These are phyloP conservation scores for Molorchus minor DNA, from an alignment of 2,888 invertebrate genomes.

Conservation along the genomic window DNA sequence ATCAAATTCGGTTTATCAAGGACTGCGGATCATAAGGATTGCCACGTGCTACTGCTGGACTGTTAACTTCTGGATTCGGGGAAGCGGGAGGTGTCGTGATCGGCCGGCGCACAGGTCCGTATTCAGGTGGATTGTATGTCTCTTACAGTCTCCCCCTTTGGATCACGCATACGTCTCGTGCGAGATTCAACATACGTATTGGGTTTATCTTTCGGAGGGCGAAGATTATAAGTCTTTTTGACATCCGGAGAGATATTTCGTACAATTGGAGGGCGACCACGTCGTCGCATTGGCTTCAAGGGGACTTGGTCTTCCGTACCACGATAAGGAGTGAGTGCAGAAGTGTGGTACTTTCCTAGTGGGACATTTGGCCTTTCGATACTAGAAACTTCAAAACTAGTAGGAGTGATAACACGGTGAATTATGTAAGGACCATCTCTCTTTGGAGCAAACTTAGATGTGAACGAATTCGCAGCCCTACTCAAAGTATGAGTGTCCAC, in stretches of 20 bases:
- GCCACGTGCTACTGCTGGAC: too few species aligned
- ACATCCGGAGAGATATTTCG: too few species aligned
- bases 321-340: not conserved
- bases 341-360: not conserved
- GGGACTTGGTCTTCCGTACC: not conserved
- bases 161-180: slow-evolving; percentile 6
- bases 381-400: not conserved
- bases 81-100: too few species aligned
- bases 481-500: slow-evolving; percentile 19
- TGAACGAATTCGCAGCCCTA: slow-evolving; percentile 4
- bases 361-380: not conserved
- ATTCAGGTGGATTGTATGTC: too few species aligned
- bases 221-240: too few species aligned
- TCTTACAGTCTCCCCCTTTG: slow-evolving; percentile 8
- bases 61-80: too few species aligned
- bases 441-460: slow-evolving; percentile 23
- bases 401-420: not conserved
- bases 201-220: too few species aligned
- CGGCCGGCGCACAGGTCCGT: too few species aligned
- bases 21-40: too few species aligned
- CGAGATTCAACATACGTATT: not conserved
- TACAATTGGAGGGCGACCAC: slow-evolving; percentile 3
- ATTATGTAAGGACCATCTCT: slow-evolving; percentile 26
- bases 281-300: not conserved
- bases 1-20: too few species aligned